Base-by-base conservation (phyloP, 2,113 vertebrate genomes). In the Microtus oregoni region DNA sequence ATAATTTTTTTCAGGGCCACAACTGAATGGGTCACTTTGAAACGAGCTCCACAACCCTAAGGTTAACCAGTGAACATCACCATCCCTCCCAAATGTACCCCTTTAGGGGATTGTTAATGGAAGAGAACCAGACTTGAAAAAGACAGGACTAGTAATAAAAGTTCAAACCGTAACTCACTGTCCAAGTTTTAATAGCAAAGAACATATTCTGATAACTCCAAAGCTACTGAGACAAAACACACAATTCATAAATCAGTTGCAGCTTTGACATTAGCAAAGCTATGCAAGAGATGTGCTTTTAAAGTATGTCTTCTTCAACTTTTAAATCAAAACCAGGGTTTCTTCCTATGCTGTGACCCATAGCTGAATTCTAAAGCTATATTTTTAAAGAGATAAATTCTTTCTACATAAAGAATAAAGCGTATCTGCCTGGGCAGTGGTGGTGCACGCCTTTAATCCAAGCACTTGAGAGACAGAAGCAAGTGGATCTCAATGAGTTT, bases 41-140 rank as follows among this genome's bases (percentile, higher is more conserved):
- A 98, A 98, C 85, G 96, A 98, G 91, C 96, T 94, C 96, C 92
- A 95, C 87, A 97, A 96, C 91, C 96, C 96, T 97, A 97, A 98
- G 94, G 92, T 86, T 98, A 97, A 97, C 98, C 63, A 96, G 98
- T 97, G 97, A 98, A 98, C 94, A 97, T 55, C 97, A 97, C 78
- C 58, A 98, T 92, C 92, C 82, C 95, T 98, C 97, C 4, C 1
- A 97, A 98, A 98, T 98, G 92, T 95, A 97, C 94, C 97, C 94
- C 90, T 97, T 44, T 92, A 97, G 97, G 96, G 93, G 94, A 44
- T 97, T 97, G 76, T 94, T 97, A 97, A 96, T 92, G 87, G 94
- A 98, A 97, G 97, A 97, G 95, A 94, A 92, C 90, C 88, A 97
- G 89, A 96, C 91, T 97, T 98, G 97, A 98, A 98, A 85, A 98